Evolutionary conservation across 2,113 vertebrate genomes (phyloP), one percentile per base, ranked within the genome.

Genomic region (Tylochromis polylepis): DNA sequence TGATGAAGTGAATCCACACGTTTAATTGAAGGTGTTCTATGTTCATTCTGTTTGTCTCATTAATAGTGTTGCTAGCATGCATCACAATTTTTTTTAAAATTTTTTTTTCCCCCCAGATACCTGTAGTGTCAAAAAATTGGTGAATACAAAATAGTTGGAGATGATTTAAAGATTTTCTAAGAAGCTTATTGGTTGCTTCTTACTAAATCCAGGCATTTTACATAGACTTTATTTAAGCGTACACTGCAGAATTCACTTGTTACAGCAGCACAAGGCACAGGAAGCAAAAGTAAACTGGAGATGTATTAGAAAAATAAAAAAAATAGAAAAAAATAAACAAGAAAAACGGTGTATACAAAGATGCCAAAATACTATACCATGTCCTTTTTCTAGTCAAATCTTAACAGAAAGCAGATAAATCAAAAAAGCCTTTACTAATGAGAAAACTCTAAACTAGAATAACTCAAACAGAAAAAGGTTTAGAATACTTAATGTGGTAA

Each of bases 1-100:
- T 0, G 0, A 49, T 75, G 24, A 75, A 49, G 24, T 9, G 1
- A 75, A 49, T 1, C 24, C 15, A 75, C 41, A 75, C 24, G 11
- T 75, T 75, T 49, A 29, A 51, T 75, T 75, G 43, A 75, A 75
- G 70, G 16, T 75, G 15, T 70, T 43, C 65, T 14, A 24, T 10
- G 65, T 49, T 75, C 43, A 75, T 75, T 75, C 70, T 49, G 65
- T 70, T 24, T 43, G 70, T 51, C 70, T 75, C 24, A 8, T 75
- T 75, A 5, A 31, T 51, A 24, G 70, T 51, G 43, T 51, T 51
- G 11, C 70, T 75, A 49, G 70, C 70, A 11, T 4, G 2, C 8
- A 60, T 60, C 15, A 10, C 16, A 16, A 51, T 9, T 9, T 4
- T 56, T 57, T 57, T n/a, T n/a, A n/a, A n/a, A n/a, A n/a, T n/a